Evolutionary conservation across 2,888 invertebrate genomes (phyloP), one percentile per base, ranked within the genome.

Genomic region (Phaedon cochleariae): DNA sequence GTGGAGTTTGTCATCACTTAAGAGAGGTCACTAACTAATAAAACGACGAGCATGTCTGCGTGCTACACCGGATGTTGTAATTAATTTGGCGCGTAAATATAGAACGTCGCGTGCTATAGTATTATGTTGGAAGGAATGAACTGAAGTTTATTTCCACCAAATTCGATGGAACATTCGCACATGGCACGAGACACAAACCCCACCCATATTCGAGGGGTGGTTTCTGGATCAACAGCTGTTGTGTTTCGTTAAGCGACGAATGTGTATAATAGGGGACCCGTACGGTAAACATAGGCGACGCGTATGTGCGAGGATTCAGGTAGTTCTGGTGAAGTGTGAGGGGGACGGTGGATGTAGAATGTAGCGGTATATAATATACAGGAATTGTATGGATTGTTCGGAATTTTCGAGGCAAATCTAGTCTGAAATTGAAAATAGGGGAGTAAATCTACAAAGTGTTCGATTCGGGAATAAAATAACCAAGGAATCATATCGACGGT

Each of bases 181-280:
- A 81, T 78, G 83, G 82, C 83, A 82, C 82, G 82, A 81, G 83
- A 75, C 80, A 80, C 77, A 80, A 79, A 82, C 82, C 80, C 82
- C 82, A 79, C 80, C 81, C 82, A 80, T 78, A 74, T 77, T 75
- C 77, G 78, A 81, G 83, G 83, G 83, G 81, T 79, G 81, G 78
- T 81, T 82, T 81, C 79, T 76, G 76, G 77, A 79, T 79, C 79
- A 81, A 73, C 82, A 82, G 81, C 82, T 82, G 82, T 81, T 82
- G 62, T 65, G 67, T 66, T 70, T 64, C 67, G 72, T 69, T 67
- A 71, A 73, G 74, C 70, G 65, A 66, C 70, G 59, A 64, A 65
- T 65, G 65, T 68, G 74, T 71, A 77, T 77, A n/a, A n/a, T n/a
- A 74, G 75, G 76, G 75, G 76, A 73, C 74, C 74, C 73, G 68